phyloP scores from a whole-genome alignment of 2,113 vertebrate species.

The Rhagologus leucostigma region DNA sequence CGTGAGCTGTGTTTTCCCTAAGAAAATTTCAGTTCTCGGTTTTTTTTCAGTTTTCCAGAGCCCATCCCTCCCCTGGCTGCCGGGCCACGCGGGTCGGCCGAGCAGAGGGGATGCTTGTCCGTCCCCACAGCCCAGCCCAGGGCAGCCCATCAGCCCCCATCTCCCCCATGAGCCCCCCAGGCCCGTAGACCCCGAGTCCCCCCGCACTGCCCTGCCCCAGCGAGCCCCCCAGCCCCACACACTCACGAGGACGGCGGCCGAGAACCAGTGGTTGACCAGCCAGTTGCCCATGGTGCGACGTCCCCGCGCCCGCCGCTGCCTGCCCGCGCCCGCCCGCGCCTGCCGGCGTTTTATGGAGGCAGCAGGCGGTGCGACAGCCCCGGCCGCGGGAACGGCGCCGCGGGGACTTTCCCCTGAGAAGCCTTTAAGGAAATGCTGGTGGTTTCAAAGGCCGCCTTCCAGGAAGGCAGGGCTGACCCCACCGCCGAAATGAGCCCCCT shows the following conservation, averaged over 20 bases:
- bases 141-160: background rate
- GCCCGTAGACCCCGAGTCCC: accelerated
- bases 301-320: accelerated
- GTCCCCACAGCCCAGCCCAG: background rate
- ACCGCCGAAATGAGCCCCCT: accelerated
- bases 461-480: background rate
- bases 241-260: conserved; percentile 80
- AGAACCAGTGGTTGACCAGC: conserved; percentile 83
- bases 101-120: background rate
- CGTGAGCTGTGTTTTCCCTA: background rate
- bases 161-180: accelerated
- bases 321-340: background rate
- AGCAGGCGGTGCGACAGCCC: background rate
- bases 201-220: accelerated
- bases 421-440: conserved; percentile 37
- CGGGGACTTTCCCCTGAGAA: conserved; percentile 50
- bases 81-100: accelerated
- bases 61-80: background rate
- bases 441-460: background rate
- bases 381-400: background rate
- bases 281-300: conserved; percentile 77
- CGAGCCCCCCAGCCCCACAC: background rate
- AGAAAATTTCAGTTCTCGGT: no score
- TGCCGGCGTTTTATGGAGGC: background rate
- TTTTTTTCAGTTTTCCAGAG: background rate